Percentiles rank a stretch among this genome's conserved stretches.
These are phyloP conservation scores for Cichlasoma orientale DNA, from an alignment of 2,797 vertebrate genomes.

Conservation along the genomic window DNA sequence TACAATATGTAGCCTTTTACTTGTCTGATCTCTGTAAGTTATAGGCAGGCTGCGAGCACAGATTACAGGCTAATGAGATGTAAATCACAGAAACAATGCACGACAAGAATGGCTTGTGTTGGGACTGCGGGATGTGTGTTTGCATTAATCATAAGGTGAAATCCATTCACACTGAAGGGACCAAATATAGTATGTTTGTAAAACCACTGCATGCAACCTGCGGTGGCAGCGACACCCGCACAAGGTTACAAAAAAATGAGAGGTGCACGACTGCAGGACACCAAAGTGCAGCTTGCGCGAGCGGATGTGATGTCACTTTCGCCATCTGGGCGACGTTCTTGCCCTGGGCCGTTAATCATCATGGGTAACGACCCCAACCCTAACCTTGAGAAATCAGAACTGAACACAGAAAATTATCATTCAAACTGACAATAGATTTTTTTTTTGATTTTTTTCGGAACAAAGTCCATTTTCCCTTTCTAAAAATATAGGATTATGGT, in stretches of 20 bases:
- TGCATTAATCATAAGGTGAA: not conserved
- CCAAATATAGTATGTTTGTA: not conserved
- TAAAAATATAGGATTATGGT: not conserved
- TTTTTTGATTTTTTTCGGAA: too few relatives aligned
- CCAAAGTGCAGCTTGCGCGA: not conserved
- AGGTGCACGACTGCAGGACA: too few relatives aligned
- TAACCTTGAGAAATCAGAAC: too few relatives aligned
- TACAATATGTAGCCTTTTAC: conserved; percentile 23
- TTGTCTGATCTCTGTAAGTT: conserved; percentile 34
- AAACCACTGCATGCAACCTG: not conserved
- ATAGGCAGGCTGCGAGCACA: conserved; percentile 26
- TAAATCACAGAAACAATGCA: conserved; percentile 26
- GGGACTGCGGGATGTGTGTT: not conserved
- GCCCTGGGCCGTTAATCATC: too few relatives aligned
- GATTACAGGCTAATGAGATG: conserved; percentile 34
- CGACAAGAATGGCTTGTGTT: not conserved
- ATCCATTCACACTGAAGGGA: not conserved
- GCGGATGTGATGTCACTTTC: not conserved
- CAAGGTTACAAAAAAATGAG: not conserved
- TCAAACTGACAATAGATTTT: not conserved
- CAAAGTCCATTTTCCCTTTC: too few relatives aligned
- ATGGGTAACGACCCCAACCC: too few relatives aligned
- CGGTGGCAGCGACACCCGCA: too few relatives aligned
- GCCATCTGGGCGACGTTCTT: too few relatives aligned
- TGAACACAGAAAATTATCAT: not conserved